These are phyloP conservation scores for Ptilodon capucinus DNA, from an alignment of 2,888 invertebrate genomes.

Conservation along the genomic window DNA sequence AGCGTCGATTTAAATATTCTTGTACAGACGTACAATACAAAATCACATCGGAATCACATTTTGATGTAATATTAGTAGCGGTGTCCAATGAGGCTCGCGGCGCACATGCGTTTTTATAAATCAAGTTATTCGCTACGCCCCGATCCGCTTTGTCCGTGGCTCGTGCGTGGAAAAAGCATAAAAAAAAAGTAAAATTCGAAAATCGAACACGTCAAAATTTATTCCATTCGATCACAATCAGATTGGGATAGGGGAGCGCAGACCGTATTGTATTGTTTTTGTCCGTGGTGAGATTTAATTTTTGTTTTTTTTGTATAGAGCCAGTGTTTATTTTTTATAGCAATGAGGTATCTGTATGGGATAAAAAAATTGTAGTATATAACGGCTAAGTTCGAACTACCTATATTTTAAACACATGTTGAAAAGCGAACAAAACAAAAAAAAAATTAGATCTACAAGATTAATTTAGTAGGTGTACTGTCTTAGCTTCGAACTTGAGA, in stretches of 20 bases:
- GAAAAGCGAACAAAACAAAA: too few relatives aligned
- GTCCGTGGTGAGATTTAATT: neutral
- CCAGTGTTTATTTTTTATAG: neutral
- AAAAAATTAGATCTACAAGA: too few relatives aligned
- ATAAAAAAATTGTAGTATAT: too few relatives aligned
- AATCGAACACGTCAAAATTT: slow-evolving; percentile 70
- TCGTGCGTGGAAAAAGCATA: slow-evolving; percentile 49
- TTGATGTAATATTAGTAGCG: slow-evolving; percentile 30
- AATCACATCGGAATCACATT: slow-evolving; percentile 20
- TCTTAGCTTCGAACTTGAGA: too few relatives aligned
- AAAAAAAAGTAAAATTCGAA: slow-evolving; percentile 51
- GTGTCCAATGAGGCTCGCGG: slow-evolving; percentile 45
- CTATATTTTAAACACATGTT: too few relatives aligned
- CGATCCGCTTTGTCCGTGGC: slow-evolving; percentile 69
- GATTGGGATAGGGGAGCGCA: slow-evolving; percentile 40
- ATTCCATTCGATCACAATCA: slow-evolving; percentile 60
- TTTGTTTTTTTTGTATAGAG: neutral
- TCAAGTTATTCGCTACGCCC: slow-evolving; percentile 76
- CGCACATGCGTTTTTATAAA: slow-evolving; percentile 66
- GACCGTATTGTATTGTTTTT: slow-evolving; percentile 4
- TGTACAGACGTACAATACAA: slow-evolving; percentile 26
- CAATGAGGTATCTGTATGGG: neutral
- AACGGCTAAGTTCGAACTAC: too few relatives aligned
- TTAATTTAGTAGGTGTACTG: too few relatives aligned
- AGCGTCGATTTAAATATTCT: neutral